Evolutionary conservation across 2,113 vertebrate genomes (phyloP).

Genomic region (Platichthys flesus): DNA sequence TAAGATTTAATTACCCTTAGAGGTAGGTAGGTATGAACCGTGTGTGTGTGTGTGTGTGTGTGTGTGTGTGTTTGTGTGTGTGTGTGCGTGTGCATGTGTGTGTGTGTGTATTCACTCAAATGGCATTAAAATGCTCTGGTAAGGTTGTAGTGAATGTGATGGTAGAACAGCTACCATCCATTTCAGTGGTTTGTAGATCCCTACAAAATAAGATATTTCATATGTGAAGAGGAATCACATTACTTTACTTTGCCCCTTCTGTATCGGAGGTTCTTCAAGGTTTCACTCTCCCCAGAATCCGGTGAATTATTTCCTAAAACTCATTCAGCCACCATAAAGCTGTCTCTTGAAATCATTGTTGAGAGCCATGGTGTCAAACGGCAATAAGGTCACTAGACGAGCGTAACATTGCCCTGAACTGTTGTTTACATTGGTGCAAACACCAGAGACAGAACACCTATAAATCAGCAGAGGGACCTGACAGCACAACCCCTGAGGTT

Average conservation of each 20-base stretch:
- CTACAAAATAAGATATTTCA: neutral
- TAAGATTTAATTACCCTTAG: slow-evolving; percentile 61
- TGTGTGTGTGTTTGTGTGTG: neutral
- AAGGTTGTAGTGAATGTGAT: neutral
- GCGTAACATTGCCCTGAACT: slow-evolving; percentile 24
- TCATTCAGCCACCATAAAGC: slow-evolving; percentile 33
- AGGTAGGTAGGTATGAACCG: slow-evolving; percentile 21
- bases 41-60: neutral
- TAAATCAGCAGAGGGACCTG: slow-evolving; percentile 31
- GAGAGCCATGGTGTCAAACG: slow-evolving; percentile 8
- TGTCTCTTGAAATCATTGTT: slow-evolving; percentile 41
- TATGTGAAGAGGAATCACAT: slow-evolving; percentile 9
- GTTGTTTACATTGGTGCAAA: slow-evolving; percentile 6
- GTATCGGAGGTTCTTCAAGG: neutral
- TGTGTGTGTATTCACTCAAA: neutral
- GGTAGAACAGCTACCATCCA: neutral
- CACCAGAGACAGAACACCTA: slow-evolving; percentile 16
- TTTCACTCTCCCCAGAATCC: slow-evolving; percentile 18
- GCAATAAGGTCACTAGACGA: slow-evolving; percentile 23
- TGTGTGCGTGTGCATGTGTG: neutral
- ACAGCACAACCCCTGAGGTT: slow-evolving; percentile 4
- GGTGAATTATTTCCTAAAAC: slow-evolving; percentile 15
- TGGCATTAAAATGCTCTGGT: neutral
- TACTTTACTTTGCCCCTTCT: neutral
- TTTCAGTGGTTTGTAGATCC: neutral